phyloP scores from a whole-genome alignment of 2,888 invertebrate species.

The Caenorhabditis auriculariae region DNA sequence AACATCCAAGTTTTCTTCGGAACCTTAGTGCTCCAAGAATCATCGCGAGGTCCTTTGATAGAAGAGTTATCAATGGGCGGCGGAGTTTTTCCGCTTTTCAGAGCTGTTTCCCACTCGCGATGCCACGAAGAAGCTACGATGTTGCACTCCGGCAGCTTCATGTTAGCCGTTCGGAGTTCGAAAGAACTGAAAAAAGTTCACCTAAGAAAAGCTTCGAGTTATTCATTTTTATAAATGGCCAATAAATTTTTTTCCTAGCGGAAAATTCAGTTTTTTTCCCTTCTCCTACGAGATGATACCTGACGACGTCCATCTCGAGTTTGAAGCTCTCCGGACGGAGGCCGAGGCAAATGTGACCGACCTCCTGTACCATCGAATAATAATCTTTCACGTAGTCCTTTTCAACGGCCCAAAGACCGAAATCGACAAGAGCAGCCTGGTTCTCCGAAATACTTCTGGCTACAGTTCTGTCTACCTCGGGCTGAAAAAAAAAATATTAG shows the following conservation, averaged over 20 bases:
- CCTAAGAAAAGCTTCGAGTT: too few relatives aligned
- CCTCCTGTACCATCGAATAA: constrained; percentile 36
- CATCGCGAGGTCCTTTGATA: constrained; percentile 29
- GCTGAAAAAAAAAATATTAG: constrained; percentile 12
- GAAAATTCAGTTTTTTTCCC: too few relatives aligned
- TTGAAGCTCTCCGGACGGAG: constrained; percentile 39
- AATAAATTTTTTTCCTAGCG: too few relatives aligned
- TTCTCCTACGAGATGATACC: too few relatives aligned
- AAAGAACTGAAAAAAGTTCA: constrained; percentile 9
- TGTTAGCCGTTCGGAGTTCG: constrained; percentile 9
- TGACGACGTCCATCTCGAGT: constrained; percentile 32
- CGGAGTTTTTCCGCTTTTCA: constrained; percentile 24
- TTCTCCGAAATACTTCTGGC: constrained; percentile 22
- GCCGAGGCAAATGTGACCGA: constrained; percentile 55
- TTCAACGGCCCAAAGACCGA: constrained; percentile 47
- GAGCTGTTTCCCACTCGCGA: constrained; percentile 27
- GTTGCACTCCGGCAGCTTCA: constrained; percentile 30
- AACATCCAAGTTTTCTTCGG: neutral
- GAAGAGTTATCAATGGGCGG: constrained; percentile 32
- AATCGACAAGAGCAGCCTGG: constrained; percentile 40
- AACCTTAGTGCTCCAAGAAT: constrained; percentile 25
- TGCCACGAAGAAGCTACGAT: constrained; percentile 48
- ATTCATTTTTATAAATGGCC: neutral
- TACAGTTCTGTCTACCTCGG: constrained; percentile 16
- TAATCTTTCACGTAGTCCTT: constrained; percentile 36